A percentile compares a stretch with the other conserved stretches of the same genome.
Conservation (phyloP, 2,797 vertebrate genomes). For the Oreortyx pictus region DNA sequence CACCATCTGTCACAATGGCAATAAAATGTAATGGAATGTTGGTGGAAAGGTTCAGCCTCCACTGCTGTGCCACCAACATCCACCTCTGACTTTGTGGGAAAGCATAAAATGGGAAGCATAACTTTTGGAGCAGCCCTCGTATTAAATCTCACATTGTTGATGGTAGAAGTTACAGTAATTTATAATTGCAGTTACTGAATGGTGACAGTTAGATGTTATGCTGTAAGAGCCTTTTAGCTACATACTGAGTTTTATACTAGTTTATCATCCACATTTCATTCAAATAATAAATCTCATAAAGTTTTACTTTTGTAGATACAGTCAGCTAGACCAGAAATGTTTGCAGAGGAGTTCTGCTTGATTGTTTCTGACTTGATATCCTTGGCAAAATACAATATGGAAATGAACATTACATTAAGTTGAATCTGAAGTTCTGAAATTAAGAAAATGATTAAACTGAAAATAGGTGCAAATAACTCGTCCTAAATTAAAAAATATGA, state of each 20-base stretch:
- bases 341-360: background rate
- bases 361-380: background rate
- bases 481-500: background rate
- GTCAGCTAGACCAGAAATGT: background rate
- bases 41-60: background rate
- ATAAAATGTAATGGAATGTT: background rate
- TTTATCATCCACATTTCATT: conserved; percentile 55
- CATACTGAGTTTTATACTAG: conserved; percentile 55
- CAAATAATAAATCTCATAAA: conserved; percentile 38
- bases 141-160: conserved; percentile 29
- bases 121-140: background rate
- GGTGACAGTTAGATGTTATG: conserved; percentile 57
- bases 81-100: background rate
- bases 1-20: background rate
- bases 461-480: background rate
- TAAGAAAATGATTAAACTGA: background rate
- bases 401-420: background rate
- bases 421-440: background rate
- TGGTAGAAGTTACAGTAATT: conserved; percentile 30
- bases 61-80: background rate
- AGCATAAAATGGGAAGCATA: background rate
- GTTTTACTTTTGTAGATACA: conserved; percentile 15
- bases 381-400: background rate
- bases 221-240: conserved; percentile 49
- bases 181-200: conserved; percentile 55